Base-by-base conservation (phyloP, 2,797 vertebrate genomes). In the Mustela erminea region DNA sequence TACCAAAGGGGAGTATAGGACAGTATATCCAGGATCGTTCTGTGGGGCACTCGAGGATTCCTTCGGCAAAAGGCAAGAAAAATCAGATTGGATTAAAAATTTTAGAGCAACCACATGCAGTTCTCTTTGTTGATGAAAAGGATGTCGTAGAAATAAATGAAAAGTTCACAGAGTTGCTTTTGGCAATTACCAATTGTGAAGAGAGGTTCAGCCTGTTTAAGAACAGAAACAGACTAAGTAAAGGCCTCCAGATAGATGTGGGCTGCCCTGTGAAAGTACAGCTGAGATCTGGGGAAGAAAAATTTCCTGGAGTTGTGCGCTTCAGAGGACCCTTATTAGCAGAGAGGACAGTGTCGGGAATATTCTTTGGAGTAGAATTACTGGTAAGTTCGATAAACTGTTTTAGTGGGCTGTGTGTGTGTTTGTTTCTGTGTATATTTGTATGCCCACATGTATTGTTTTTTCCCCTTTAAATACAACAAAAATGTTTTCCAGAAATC, bases 121-220 rank as follows among this genome's bases (percentile, higher is more conserved):
- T 99, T 93, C 98, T 99, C 82, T 99, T 99, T 95, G 99, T 99
- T 97, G 99, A 99, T 3, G 99, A 99, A 97, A 99, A 99, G 90
- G 99, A 99, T 7, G 99, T 99, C 78, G 97, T 99, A 96, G 99
- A 99, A 98, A 99, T 99, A 96, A 99, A 99, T 9, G 99, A 99
- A 97, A 99, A 99, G 93, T 98, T 99, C 95, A 99, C 99, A 0
- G 99, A 99, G 98, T 98, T 99, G 96, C 99, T 99, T 64, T 99
- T 99, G 98, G 99, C 99, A n/a, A 99, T 99, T 96, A 99, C 99
- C 98, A 99, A 99, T 98, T 99, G 99, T 81, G 99, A 99, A 98
- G 99, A 99, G 98, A 99, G 99, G 91, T 99, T 99, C 72, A 99
- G 99, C 96, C 98, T 99, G 93, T 99, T 99, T 96, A 99, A 99